Evolutionary conservation across 2,113 vertebrate species (phyloP), one percentile per base, ranked within the genome.

Genomic region (Thinocorus orbignyianus): DNA sequence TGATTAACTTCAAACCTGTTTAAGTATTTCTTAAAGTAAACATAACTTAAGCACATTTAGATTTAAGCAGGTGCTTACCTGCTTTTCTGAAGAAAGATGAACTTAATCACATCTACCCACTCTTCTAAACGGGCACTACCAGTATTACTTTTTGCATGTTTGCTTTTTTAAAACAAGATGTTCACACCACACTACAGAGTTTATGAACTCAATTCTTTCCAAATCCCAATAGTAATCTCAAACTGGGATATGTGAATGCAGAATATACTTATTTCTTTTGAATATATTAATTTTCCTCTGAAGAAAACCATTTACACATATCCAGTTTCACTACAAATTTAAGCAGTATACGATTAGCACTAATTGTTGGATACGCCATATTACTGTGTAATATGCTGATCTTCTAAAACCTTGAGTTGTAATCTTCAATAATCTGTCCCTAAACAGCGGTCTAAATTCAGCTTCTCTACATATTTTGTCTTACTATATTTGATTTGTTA

Each of bases 21-120:
- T 90, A 92, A 90, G 72, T 81, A 81, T 90, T 95, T 92, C 55
- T 83, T 88, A 64, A 93, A 96, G 90, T 77, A 95, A 96, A 95
- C 80, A 82, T 60, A 86, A 78, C 81, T 94, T 92, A 95, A 84
- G 35, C 58, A 79, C 66, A 65, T 94, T 94, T 85, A 76, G 61
- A 85, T 85, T 89, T 81, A 96, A 92, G 86, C 28, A 95, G 58
- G 42, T 66, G 51, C 76, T 83, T 88, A 65, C 23, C 66, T 84
- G 60, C 60, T 90, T 69, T 95, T 81, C 86, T 94, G 72, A 90
- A 95, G 62, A 61, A 60, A 92, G 60, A 86, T 72, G 64, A 96
- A 90, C 18, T 95, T 92, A 90, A 96, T 92, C 81, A 94, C 51
- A 58, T 46, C 80, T 88, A 54, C 37, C 11, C 73, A 25, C 65